phyloP scores from a whole-genome alignment of 2,888 invertebrate species.

The Chelonus formosanus region DNA sequence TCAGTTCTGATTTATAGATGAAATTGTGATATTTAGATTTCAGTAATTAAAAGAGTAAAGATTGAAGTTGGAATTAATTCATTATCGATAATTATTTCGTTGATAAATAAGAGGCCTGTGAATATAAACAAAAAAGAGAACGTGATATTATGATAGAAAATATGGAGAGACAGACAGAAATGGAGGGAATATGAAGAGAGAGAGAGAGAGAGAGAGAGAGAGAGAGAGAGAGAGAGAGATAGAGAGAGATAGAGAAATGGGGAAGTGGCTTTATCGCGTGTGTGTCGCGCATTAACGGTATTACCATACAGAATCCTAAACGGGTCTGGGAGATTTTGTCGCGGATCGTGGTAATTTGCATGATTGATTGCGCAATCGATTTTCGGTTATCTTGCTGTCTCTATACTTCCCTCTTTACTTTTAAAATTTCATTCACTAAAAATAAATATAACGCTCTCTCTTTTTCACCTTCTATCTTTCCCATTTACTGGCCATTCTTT shows the following conservation, averaged over 20 bases:
- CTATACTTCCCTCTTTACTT: slow-evolving; percentile 11
- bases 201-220: slow-evolving; percentile 13
- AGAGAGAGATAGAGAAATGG: slow-evolving; percentile 33
- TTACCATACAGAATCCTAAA: slow-evolving; percentile 57
- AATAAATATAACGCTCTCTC: slow-evolving; percentile 20
- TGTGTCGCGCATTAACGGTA: slow-evolving; percentile 54
- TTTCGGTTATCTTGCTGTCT: slow-evolving; percentile 34
- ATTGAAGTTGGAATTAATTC: neutral
- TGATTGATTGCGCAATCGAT: slow-evolving; percentile 57
- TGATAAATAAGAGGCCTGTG: slow-evolving; percentile 3
- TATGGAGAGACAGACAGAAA: slow-evolving; percentile 8
- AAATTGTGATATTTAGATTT: no score
- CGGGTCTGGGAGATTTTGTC: slow-evolving; percentile 55
- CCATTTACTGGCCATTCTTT: neutral
- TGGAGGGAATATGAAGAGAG: slow-evolving; percentile 28
- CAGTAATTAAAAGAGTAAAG: no score
- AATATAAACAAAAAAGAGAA: neutral
- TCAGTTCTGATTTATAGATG: no score
- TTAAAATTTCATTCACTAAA: slow-evolving; percentile 28
- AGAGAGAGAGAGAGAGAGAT: slow-evolving; percentile 14
- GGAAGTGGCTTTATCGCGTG: slow-evolving; percentile 41
- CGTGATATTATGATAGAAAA: slow-evolving; percentile 1
- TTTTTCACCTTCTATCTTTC: slow-evolving; percentile 10
- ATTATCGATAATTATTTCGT: slow-evolving; percentile 10
- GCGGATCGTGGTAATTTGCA: slow-evolving; percentile 55